These are phyloP conservation scores for Clamator glandarius DNA, from an alignment of 2,797 vertebrate genomes.

Conservation along the genomic window DNA sequence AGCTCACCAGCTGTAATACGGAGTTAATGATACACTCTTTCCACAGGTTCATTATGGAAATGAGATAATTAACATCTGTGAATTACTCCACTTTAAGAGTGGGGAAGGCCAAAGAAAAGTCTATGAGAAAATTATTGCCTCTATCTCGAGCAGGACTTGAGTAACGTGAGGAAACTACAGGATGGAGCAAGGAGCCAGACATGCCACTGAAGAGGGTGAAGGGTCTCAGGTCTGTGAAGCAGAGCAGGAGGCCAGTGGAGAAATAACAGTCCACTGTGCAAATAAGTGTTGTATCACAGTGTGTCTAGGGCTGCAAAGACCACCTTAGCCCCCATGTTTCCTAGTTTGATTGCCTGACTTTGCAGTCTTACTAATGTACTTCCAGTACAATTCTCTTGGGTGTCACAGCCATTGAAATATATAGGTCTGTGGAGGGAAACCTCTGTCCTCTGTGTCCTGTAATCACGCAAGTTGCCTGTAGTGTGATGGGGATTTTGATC, in stretches of 20 bases:
- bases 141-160: background rate
- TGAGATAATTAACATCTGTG: slow-evolving; percentile 53
- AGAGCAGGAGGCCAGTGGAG: background rate
- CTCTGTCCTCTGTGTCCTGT: background rate
- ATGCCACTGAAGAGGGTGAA: background rate
- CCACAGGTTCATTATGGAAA: slow-evolving; percentile 48
- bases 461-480: background rate
- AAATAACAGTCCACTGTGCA: background rate
- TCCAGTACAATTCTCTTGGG: background rate
- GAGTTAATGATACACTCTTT: slow-evolving; percentile 46
- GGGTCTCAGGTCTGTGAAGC: background rate
- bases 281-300: background rate
- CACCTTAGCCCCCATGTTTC: slow-evolving; percentile 18
- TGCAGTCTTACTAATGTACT: background rate
- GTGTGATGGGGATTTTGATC: background rate
- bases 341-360: slow-evolving; percentile 8
- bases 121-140: slow-evolving; percentile 30
- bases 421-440: background rate
- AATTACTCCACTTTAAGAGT: slow-evolving; percentile 34
- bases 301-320: background rate
- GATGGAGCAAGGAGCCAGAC: background rate
- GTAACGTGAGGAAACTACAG: background rate
- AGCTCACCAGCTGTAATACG: background rate
- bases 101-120: slow-evolving; percentile 35
- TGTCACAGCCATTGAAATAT: background rate